Conservation (phyloP, 2,113 vertebrate species). For the Apodemus sylvaticus region DNA sequence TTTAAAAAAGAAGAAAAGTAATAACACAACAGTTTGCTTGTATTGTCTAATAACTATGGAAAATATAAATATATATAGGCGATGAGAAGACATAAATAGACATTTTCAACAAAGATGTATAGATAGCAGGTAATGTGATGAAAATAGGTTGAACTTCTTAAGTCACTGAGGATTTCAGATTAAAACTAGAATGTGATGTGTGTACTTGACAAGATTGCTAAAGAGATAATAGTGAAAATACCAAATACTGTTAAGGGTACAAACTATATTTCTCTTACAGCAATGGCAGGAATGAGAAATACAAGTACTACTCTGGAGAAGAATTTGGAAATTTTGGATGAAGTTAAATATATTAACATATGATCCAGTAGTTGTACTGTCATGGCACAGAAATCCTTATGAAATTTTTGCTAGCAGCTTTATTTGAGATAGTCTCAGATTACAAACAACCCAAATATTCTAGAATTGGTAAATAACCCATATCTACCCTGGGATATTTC, state of each 20-base stretch:
- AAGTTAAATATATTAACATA: not conserved
- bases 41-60: not conserved
- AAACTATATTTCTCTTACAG: not conserved
- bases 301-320: not conserved
- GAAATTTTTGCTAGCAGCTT: not conserved
- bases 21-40: not conserved
- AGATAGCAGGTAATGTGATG: not conserved
- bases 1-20: not conserved
- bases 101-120: not conserved
- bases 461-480: not conserved
- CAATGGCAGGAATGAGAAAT: too few relatives aligned
- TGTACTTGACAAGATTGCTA: not conserved
- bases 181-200: not conserved
- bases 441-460: not conserved
- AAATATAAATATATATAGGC: not conserved
- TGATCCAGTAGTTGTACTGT: not conserved
- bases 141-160: not conserved
- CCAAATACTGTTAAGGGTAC: not conserved
- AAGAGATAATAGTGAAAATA: not conserved
- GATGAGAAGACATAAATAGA: not conserved
- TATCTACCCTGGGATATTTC: not conserved
- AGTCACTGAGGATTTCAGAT: not conserved
- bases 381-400: not conserved
- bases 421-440: not conserved
- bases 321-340: not conserved